Conservation (phyloP, 2,797 vertebrate species). For the Cossypha dichroa region DNA sequence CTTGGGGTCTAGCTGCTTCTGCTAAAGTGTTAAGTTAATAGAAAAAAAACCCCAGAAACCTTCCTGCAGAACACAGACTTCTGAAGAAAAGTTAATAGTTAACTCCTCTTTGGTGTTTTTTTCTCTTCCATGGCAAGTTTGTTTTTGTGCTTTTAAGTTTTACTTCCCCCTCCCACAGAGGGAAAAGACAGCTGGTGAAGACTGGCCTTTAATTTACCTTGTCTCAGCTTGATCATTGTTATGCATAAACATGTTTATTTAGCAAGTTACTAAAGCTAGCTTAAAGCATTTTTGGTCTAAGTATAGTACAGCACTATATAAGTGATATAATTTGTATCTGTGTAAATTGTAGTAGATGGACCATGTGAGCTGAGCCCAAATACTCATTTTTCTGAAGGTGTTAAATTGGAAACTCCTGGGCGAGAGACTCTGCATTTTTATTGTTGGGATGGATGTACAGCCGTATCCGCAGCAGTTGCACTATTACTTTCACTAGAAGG, state of each 20-base stretch:
- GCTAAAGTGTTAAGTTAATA: not conserved
- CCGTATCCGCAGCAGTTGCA: not conserved
- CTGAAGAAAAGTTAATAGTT: not conserved
- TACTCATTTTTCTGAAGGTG: not conserved
- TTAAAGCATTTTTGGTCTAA: not conserved
- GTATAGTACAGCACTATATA: not conserved
- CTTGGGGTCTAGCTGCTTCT: not conserved
- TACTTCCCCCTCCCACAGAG: not conserved
- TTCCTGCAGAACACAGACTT: not conserved
- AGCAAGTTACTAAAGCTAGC: not conserved
- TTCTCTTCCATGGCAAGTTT: not conserved
- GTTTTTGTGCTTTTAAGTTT: not conserved
- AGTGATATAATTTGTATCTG: no score
- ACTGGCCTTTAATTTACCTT: not conserved
- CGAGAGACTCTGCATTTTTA: not conserved
- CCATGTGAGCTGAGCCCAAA: not conserved
- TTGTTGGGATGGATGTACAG: not conserved
- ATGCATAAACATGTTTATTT: not conserved
- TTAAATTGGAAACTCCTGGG: not conserved
- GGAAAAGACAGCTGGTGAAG: not conserved
- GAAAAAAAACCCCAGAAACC: not conserved
- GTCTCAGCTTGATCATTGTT: not conserved
- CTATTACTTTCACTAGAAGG: not conserved
- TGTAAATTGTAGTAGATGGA: not conserved
- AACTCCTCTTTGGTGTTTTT: not conserved